phyloP scores from a whole-genome alignment of 37 sponge, comb jelly and placozoan genomes.

The Oopsacas minuta region DNA sequence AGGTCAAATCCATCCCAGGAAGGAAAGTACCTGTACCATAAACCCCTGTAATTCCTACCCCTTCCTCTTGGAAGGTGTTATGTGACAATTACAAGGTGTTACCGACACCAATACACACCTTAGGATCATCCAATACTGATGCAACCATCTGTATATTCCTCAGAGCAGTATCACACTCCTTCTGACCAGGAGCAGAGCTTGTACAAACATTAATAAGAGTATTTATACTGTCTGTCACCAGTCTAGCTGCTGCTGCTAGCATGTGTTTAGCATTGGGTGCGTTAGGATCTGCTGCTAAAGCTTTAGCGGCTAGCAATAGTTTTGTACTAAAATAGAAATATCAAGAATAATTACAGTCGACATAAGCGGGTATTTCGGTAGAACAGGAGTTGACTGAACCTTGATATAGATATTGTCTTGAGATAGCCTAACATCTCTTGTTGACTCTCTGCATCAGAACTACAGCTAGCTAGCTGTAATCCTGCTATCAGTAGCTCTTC shows the following conservation, averaged over 20 bases:
- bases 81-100: too few species aligned
- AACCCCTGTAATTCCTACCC: too few species aligned
- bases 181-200: conserved; percentile 81
- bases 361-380: not conserved
- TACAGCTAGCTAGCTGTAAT: not conserved
- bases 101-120: too few species aligned
- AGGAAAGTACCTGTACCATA: too few species aligned
- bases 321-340: conserved; percentile 64
- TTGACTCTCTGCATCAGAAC: conserved; percentile 33
- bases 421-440: conserved; percentile 56
- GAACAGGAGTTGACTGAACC: not conserved
- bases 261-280: conserved; percentile 92
- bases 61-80: too few species aligned
- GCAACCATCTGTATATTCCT: conserved; percentile 77
- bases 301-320: conserved; percentile 75
- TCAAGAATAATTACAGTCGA: too few species aligned
- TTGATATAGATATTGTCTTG: conserved; percentile 42
- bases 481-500: conserved; percentile 44
- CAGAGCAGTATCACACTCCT: conserved; percentile 93
- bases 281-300: conserved; percentile 80
- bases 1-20: too few species aligned
- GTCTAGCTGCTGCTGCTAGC: conserved; percentile 68
- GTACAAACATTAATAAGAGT: conserved; percentile 78
- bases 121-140: conserved; percentile 37
- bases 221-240: conserved; percentile 95